Percentiles rank a stretch among this genome's conserved stretches.
phyloP scores from a whole-genome alignment of 2,113 vertebrate species.

The Hystrix cristata region DNA sequence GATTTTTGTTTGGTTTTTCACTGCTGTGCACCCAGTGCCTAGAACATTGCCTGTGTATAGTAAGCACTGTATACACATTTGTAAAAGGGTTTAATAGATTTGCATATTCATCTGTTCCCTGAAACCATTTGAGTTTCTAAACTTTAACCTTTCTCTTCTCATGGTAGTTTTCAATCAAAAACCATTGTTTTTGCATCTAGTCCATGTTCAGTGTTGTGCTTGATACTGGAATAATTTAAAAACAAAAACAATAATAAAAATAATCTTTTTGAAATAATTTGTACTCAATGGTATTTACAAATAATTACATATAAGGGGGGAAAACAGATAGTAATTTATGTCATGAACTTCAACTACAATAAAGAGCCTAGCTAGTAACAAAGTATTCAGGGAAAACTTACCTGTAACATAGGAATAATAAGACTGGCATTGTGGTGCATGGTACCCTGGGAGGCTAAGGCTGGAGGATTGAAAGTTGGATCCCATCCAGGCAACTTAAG shows the following conservation, averaged over 20 bases:
- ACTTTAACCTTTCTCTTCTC: background rate
- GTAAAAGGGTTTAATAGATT: conserved; percentile 1
- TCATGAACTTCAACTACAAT: background rate
- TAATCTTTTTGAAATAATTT: background rate
- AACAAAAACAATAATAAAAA: background rate
- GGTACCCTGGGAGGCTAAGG: background rate
- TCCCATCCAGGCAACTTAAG: background rate
- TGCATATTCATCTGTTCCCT: background rate
- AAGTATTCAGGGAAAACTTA: background rate
- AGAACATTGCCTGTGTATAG: background rate
- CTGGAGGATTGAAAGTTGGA: background rate
- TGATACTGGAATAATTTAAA: background rate
- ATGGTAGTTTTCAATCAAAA: background rate
- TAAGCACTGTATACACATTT: background rate
- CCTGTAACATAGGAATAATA: background rate
- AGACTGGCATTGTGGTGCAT: background rate
- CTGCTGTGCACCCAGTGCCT: background rate
- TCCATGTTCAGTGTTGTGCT: background rate
- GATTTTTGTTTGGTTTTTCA: background rate
- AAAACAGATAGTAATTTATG: background rate
- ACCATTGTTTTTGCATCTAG: background rate
- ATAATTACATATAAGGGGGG: background rate
- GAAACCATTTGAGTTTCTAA: background rate
- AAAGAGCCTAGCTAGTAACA: background rate
- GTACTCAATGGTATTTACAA: background rate